Base-by-base conservation (phyloP, 2,797 vertebrate genomes). In the Melanotaenia nigrans region DNA sequence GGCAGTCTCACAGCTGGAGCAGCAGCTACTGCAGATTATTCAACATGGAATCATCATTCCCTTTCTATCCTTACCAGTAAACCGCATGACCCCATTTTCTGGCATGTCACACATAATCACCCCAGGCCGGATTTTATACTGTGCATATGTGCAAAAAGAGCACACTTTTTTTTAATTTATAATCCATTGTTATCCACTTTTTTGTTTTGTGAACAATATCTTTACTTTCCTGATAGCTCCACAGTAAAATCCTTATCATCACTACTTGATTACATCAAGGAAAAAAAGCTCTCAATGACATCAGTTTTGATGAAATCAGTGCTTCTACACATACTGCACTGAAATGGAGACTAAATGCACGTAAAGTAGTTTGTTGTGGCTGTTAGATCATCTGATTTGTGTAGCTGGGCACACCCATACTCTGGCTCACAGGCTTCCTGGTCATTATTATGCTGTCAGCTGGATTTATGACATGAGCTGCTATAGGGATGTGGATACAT, bases 1-100 rank as follows among this genome's bases (percentile, higher is more conserved):
- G 63, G 72, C 77, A 53, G 69, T n/a, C 65, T 85, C 88, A 85
- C 85, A 90, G 88, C 89, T 87, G 84, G 85, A 88, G 73, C 38
- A 2, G 20, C 66, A 77, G 58, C 68, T 71, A 68, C 63, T 59
- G 36, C 78, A 87, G 89, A 89, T 91, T 87, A 89, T 87, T 85
- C 72, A 71, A 49, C 75, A 69, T 47, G 33, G 61, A 82, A 56
- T 84, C 51, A 51, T 77, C 71, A 64, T 85, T 87, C 78, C 65
- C 54, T 71, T 67, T 81, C 32, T 61, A 22, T 77, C 69, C 53
- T 53, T n/a, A 68, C 59, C 73, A 65, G 45, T 62, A 78, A 65
- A 78, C 32, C 64, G 64, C 54, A 61, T 89, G 88, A 90, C 87
- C 88, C 61, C 38, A 22, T 90, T 90, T 87, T 66, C 68, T 33